Percentiles rank a stretch among this genome's conserved stretches.
These are phyloP conservation scores for Cataglyphis altisquamis DNA, from an alignment of 2,888 invertebrate species.

Conservation along the genomic window DNA sequence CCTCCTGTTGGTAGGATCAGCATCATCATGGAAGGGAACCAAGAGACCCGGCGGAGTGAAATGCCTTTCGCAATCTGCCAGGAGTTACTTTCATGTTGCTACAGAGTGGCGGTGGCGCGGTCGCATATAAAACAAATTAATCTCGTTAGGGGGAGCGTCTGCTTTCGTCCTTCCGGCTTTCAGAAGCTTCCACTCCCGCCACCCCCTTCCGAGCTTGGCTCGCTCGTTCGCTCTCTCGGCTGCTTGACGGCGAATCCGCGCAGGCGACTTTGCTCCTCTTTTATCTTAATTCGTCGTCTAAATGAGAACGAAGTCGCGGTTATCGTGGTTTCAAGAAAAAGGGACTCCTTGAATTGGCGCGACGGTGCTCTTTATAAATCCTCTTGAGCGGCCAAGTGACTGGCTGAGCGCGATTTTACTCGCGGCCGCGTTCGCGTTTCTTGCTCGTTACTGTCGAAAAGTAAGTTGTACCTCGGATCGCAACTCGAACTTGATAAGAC, in stretches of 20 bases:
- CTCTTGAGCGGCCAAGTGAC: conserved; percentile 62
- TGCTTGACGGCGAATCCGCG: conserved; percentile 69
- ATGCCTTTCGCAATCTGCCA: conserved; percentile 80
- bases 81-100: conserved; percentile 81
- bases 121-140: conserved; percentile 84
- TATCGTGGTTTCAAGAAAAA: conserved; percentile 69
- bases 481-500: conserved; percentile 39
- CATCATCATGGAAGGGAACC: conserved; percentile 55
- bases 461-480: conserved; percentile 34
- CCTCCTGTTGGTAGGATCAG: conserved; percentile 60
- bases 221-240: conserved; percentile 47
- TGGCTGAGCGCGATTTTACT: conserved; percentile 56
- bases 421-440: conserved; percentile 45
- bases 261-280: conserved; percentile 76
- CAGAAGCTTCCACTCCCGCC: conserved; percentile 69
- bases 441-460: conserved; percentile 45
- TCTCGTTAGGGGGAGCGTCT: conserved; percentile 82
- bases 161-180: conserved; percentile 78
- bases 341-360: conserved; percentile 66
- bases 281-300: conserved; percentile 78
- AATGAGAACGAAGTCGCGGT: conserved; percentile 77
- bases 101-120: conserved; percentile 79
- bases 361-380: conserved; percentile 68
- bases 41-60: conserved; percentile 70
- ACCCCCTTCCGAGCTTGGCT: conserved; percentile 25